A percentile compares a stretch with the other conserved stretches of the same genome.
Conservation (phyloP, 1,140 invertebrate genomes). For the Cataglyphis hispanica region DNA sequence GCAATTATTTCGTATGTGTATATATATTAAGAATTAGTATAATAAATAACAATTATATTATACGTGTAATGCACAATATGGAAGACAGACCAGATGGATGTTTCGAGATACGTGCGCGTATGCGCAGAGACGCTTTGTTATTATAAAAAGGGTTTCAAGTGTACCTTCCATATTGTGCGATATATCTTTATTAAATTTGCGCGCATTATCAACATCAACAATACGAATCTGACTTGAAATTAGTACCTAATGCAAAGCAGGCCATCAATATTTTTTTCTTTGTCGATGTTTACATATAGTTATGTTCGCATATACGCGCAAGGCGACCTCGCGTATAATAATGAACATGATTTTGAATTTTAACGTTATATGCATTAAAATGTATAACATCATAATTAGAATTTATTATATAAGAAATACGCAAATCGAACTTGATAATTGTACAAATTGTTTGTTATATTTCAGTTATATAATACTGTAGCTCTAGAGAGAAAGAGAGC, state of each 20-base stretch:
- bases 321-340: conserved; percentile 20
- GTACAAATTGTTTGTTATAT: conserved; percentile 46
- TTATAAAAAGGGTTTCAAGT: conserved; percentile 62
- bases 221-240: conserved; percentile 17
- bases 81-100: conserved; percentile 1
- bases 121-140: background rate
- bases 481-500: background rate
- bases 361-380: conserved; percentile 38
- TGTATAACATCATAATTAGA: conserved; percentile 47
- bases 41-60: conserved; percentile 39
- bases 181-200: conserved; percentile 72
- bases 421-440: conserved; percentile 38
- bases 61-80: conserved; percentile 38
- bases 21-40: conserved; percentile 24
- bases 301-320: background rate
- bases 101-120: background rate
- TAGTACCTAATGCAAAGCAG: conserved; percentile 64
- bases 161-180: conserved; percentile 79
- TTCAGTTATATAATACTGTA: conserved; percentile 54
- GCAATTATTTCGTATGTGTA: background rate
- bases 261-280: conserved; percentile 50
- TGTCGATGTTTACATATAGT: conserved; percentile 33
- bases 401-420: conserved; percentile 49
- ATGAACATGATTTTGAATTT: conserved; percentile 18
- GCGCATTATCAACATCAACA: conserved; percentile 69